Evolutionary conservation across 2,113 vertebrate species (phyloP).

Genomic region (Hemichromis elongatus): DNA sequence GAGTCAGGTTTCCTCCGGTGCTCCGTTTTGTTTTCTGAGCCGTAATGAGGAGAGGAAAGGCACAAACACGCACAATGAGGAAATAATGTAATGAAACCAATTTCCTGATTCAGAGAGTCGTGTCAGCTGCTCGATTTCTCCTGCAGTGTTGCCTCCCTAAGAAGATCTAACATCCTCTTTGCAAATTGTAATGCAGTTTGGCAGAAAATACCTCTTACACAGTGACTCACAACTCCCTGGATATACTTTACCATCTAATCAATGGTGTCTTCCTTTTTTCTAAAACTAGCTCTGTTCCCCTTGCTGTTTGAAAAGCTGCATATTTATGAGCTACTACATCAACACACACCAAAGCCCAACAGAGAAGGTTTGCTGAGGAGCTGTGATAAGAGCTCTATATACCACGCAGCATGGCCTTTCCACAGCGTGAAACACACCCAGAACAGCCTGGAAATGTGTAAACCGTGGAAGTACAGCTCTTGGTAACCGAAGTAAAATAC

Average conservation of each 20-base stretch:
- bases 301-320: neutral
- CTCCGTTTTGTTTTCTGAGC: slow-evolving; percentile 43
- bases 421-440: slow-evolving; percentile 6
- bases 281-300: neutral
- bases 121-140: slow-evolving; percentile 8
- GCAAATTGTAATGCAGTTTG: neutral
- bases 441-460: neutral
- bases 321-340: neutral
- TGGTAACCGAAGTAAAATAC: neutral
- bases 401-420: neutral
- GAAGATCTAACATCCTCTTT: neutral
- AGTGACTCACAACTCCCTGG: neutral
- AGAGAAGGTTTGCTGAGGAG: slow-evolving; percentile 1
- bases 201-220: neutral
- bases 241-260: neutral
- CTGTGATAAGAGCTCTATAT: neutral
- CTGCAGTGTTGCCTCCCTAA: neutral
- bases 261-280: neutral
- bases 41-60: slow-evolving; percentile 45
- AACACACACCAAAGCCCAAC: neutral
- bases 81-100: slow-evolving; percentile 30
- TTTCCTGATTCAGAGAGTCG: slow-evolving; percentile 35
- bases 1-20: slow-evolving; percentile 33
- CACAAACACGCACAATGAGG: slow-evolving; percentile 25
- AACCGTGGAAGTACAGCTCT: neutral